Percentiles rank a stretch among this genome's conserved stretches.
These are phyloP conservation scores for Dioctria rufipes DNA, from an alignment of 2,888 invertebrate species.

Conservation along the genomic window DNA sequence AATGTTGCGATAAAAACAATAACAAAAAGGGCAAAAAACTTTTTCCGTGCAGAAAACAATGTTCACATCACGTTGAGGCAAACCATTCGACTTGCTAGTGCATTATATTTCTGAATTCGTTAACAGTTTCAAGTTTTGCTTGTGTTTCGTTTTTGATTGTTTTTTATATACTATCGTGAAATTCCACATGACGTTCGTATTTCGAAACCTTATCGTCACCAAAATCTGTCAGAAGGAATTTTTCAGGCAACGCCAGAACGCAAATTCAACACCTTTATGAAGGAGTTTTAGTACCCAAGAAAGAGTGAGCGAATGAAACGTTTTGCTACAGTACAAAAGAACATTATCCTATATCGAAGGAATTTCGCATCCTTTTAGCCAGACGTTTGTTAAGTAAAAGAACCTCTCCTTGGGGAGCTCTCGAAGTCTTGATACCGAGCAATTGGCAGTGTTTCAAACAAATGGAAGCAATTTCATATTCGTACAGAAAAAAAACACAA, in stretches of 20 bases:
- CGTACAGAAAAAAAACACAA: conserved; percentile 36
- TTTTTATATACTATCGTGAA: conserved; percentile 15
- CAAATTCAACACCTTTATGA: too few relatives aligned
- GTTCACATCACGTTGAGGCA: too few relatives aligned
- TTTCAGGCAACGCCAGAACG: neutral
- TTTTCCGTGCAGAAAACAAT: too few relatives aligned
- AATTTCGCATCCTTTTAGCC: conserved; percentile 7
- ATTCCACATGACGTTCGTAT: conserved; percentile 12
- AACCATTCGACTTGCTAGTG: too few relatives aligned
- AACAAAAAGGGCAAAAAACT: too few relatives aligned
- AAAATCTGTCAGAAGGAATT: conserved; percentile 4
- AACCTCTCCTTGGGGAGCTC: conserved; percentile 54
- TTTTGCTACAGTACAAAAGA: conserved; percentile 45
- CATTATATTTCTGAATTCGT: neutral
- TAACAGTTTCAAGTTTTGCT: neutral
- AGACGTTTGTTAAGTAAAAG: conserved; percentile 45
- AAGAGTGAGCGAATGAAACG: conserved; percentile 23
- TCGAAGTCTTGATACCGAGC: conserved; percentile 51
- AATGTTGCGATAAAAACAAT: too few relatives aligned
- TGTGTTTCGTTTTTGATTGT: conserved; percentile 7
- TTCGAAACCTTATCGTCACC: conserved; percentile 24
- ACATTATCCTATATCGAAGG: neutral
- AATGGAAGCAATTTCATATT: conserved; percentile 47
- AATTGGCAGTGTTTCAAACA: conserved; percentile 51
- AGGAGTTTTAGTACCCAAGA: neutral